phyloP scores from a whole-genome alignment of 2,113 vertebrate genomes.

The Uropsilus gracilis region DNA sequence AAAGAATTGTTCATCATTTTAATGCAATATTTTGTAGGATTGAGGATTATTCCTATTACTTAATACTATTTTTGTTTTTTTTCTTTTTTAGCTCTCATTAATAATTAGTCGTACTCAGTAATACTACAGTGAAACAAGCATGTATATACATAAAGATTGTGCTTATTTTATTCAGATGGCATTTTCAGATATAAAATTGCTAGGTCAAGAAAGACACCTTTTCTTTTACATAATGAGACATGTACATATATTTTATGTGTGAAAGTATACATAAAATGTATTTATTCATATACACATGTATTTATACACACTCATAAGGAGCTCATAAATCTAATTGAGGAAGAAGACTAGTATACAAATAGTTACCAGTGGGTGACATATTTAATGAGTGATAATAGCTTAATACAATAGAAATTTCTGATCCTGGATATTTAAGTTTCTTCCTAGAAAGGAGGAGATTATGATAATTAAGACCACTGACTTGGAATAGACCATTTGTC shows the following conservation, averaged over 20 bases:
- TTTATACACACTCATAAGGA: not conserved
- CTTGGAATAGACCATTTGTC: not conserved
- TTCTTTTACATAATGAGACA: too few relatives aligned
- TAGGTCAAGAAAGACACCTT: not conserved
- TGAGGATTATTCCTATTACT: not conserved
- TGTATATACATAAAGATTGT: not conserved
- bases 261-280: too few relatives aligned
- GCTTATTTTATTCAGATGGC: not conserved
- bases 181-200: not conserved
- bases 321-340: not conserved
- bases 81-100: not conserved
- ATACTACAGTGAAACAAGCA: not conserved
- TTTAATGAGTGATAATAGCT: not conserved
- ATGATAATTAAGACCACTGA: not conserved
- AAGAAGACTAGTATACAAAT: not conserved
- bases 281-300: too few relatives aligned
- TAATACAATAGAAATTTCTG: not conserved
- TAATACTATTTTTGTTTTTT: not conserved
- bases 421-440: not conserved
- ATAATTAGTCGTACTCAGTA: too few relatives aligned
- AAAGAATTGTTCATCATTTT: not conserved
- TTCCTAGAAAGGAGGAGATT: not conserved
- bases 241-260: too few relatives aligned
- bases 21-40: not conserved
- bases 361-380: not conserved